These are phyloP conservation scores for Linyphia triangularis DNA, from an alignment of 2,888 invertebrate species.

Conservation along the genomic window DNA sequence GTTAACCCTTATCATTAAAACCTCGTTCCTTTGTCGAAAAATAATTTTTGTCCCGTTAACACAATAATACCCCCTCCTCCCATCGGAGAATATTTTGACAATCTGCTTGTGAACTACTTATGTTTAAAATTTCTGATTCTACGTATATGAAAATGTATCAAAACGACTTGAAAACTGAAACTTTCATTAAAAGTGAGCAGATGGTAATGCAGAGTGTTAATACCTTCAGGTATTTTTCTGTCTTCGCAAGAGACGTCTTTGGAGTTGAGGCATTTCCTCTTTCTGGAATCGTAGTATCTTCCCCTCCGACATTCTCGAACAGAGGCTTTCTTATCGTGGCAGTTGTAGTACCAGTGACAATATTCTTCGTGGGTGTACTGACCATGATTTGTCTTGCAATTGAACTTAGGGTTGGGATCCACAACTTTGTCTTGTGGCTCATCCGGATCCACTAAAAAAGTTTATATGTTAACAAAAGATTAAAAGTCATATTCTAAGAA, in stretches of 20 bases:
- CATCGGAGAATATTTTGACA: too few relatives aligned
- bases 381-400: constrained; percentile 32
- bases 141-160: too few relatives aligned
- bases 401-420: constrained; percentile 55
- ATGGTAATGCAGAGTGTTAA: not conserved
- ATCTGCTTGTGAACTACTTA: too few relatives aligned
- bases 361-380: constrained; percentile 31
- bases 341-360: constrained; percentile 52
- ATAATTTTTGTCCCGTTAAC: too few relatives aligned
- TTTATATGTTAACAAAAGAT: not conserved
- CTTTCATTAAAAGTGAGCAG: not conserved
- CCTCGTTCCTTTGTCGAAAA: too few relatives aligned
- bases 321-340: constrained; percentile 17
- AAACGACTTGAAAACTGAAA: too few relatives aligned
- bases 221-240: constrained; percentile 34
- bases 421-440: constrained; percentile 42
- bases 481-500: too few relatives aligned
- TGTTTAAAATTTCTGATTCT: too few relatives aligned
- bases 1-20: too few relatives aligned
- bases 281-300: constrained; percentile 20
- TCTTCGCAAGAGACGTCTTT: constrained; percentile 35
- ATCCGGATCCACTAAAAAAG: constrained; percentile 37
- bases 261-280: constrained; percentile 12
- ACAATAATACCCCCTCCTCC: too few relatives aligned
- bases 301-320: constrained; percentile 18